Conservation (phyloP, 2,797 vertebrate genomes). For the Falco columbarius region DNA sequence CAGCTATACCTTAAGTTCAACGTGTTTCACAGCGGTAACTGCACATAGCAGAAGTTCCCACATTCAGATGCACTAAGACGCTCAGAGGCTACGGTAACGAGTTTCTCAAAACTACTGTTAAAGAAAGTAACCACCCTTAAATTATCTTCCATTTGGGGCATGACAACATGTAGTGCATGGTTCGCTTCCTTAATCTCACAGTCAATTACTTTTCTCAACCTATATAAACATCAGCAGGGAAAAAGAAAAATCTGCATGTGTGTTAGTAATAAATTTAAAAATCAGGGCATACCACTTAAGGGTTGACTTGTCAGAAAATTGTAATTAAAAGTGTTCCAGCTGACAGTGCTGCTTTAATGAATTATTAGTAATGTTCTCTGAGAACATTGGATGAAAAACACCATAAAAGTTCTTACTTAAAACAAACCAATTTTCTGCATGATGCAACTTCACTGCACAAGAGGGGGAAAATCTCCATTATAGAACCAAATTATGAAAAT, state of each 20-base stretch:
- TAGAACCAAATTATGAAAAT: background rate
- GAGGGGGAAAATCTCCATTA: background rate
- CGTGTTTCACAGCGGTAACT: background rate
- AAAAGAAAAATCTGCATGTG: background rate
- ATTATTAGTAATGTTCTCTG: constrained; percentile 43
- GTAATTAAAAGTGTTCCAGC: constrained; percentile 59
- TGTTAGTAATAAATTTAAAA: constrained; percentile 42
- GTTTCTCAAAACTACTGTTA: background rate
- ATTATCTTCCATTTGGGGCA: background rate
- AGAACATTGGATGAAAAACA: constrained; percentile 8
- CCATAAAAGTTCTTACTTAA: constrained; percentile 16
- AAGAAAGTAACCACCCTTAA: background rate
- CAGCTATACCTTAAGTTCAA: background rate
- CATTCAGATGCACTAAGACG: background rate
- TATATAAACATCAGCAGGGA: background rate
- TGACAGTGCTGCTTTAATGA: constrained; percentile 55
- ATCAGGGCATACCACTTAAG: constrained; percentile 37
- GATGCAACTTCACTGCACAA: background rate
- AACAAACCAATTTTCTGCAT: constrained; percentile 54
- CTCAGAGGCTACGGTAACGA: background rate
- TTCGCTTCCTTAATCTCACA: constrained; percentile 11
- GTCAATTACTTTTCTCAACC: background rate
- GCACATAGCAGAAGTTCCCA: background rate
- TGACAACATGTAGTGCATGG: background rate
- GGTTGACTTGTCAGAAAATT: constrained; percentile 52